These are phyloP conservation scores for Diarsia brunnea DNA, from an alignment of 2,888 invertebrate species.

Conservation along the genomic window DNA sequence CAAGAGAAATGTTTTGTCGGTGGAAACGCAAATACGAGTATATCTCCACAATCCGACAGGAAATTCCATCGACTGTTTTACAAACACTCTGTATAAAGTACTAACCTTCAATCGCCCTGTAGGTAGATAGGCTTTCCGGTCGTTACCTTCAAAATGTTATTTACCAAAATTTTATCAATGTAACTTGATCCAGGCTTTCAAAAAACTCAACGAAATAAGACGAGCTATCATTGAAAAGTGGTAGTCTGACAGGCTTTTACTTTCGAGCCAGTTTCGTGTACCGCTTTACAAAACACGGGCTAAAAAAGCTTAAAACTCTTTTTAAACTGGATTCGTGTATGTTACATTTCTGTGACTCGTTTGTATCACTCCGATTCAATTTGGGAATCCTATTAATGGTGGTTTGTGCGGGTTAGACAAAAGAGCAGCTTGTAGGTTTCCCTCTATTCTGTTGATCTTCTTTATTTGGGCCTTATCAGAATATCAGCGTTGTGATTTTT, in stretches of 20 bases:
- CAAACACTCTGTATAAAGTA: not conserved
- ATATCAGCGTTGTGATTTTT: not conserved
- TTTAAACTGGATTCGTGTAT: not conserved
- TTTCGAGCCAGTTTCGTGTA: conserved; percentile 26
- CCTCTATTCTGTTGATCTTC: not conserved
- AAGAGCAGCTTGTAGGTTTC: not conserved
- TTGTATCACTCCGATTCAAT: not conserved
- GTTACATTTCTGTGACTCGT: not conserved
- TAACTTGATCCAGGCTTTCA: conserved; percentile 24
- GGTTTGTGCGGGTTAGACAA: not conserved
- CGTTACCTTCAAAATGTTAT: not conserved
- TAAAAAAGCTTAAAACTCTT: conserved; percentile 1
- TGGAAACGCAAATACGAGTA: not conserved
- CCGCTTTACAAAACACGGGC: not conserved
- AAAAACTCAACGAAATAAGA: conserved; percentile 13
- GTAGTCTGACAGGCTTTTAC: conserved; percentile 32
- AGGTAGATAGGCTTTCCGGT: not conserved
- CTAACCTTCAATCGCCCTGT: not conserved
- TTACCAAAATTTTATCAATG: not conserved
- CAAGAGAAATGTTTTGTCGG: not conserved
- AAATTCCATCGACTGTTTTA: not conserved
- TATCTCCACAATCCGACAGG: not conserved
- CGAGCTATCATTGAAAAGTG: conserved; percentile 8
- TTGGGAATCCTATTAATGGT: not conserved
- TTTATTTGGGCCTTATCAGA: not conserved